Evolutionary conservation across 2,113 vertebrate genomes (phyloP).

Genomic region (Thalassarche chlororhynchos): DNA sequence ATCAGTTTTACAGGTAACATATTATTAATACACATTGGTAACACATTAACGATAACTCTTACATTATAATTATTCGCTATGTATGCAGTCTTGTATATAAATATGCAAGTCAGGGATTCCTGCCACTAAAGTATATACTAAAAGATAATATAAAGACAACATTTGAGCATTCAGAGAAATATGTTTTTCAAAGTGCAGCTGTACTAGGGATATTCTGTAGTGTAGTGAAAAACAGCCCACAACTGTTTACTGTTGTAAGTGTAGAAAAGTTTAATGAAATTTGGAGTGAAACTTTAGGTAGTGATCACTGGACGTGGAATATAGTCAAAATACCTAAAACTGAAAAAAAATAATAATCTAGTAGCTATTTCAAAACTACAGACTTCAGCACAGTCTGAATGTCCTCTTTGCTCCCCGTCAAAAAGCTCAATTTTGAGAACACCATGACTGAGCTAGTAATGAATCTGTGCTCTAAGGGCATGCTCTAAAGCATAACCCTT

Average conservation of each 20-base stretch:
- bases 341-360: neutral
- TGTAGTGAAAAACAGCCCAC: neutral
- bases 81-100: neutral
- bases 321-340: neutral
- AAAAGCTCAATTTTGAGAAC: neutral
- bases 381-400: neutral
- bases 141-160: neutral
- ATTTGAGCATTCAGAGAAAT: neutral
- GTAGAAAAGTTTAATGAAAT: neutral
- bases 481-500: neutral
- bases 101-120: neutral
- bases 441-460: neutral
- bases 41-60: neutral
- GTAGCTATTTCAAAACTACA: neutral
- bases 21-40: neutral
- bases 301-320: neutral
- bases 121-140: neutral
- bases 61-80: neutral
- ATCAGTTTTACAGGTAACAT: neutral
- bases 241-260: neutral
- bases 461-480: neutral
- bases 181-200: neutral
- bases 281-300: neutral
- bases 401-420: neutral
- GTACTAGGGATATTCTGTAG: neutral